phyloP scores from a whole-genome alignment of 2,888 invertebrate species.

The Lasioglossum pauxillum region DNA sequence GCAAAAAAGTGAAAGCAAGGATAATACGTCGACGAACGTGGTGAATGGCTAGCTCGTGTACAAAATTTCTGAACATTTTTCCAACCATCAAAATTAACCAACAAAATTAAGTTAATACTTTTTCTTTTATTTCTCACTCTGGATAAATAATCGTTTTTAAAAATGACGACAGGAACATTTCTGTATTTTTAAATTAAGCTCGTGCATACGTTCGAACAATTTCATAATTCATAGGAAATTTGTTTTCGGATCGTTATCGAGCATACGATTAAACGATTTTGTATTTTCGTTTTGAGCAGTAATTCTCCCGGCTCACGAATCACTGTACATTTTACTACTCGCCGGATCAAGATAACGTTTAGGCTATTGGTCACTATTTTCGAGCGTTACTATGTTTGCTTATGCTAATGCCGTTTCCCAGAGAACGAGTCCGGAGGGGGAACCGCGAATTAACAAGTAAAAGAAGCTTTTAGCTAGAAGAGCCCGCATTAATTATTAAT shows the following conservation, averaged over 20 bases:
- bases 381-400: constrained; percentile 41
- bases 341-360: constrained; percentile 22
- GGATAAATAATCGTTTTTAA: background rate
- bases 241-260: background rate
- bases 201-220: background rate
- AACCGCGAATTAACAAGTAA: constrained; percentile 57
- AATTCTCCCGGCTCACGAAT: background rate
- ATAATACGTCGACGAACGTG: constrained; percentile 18
- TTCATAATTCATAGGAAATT: background rate
- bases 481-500: constrained; percentile 57
- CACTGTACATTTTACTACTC: background rate
- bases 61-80: constrained; percentile 17
- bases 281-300: background rate
- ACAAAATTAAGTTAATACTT: background rate
- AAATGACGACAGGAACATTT: background rate
- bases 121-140: too few relatives aligned
- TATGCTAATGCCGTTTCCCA: constrained; percentile 48
- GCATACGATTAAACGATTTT: background rate
- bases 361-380: constrained; percentile 26
- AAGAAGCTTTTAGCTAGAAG: constrained; percentile 56
- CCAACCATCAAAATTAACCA: background rate
- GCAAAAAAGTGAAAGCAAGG: constrained; percentile 45
- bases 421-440: constrained; percentile 19
- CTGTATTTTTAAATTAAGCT: background rate
- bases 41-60: background rate